Evolutionary conservation across 2,888 invertebrate species (phyloP), one percentile per base, ranked within the genome.

Genomic region (Leptinotarsa rubiginosa): DNA sequence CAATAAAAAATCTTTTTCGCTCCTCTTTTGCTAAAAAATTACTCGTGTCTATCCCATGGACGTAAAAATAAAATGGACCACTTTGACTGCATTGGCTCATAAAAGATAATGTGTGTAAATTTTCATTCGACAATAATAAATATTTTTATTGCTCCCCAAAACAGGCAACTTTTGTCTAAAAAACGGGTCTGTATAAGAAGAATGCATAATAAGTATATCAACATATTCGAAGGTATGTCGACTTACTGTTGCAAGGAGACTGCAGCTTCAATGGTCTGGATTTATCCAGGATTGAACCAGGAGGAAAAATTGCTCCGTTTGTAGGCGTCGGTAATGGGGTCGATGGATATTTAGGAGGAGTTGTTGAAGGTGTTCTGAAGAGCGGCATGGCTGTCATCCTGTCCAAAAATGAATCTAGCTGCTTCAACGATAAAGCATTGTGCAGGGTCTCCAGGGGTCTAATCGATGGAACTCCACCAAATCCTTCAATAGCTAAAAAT

Each of bases 401-500:
- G 84, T 96, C 95, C 87, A 99, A 89, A 88, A 97, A 99, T 64
- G 89, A 90, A 87, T 98, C 98, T 83, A 99, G 89, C 87, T 98
- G 97, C 62, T 94, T 93, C 85, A 98, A 90, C 68, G 97, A 98
- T 80, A 99, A 90, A 66, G 97, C 96, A 89, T 99, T 99, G 91
- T 99, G 99, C 76, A 99, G 90, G 4, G 99, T 99, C 90, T 99
- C 99, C 87, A 99, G 89, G 1, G 98, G 98, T 49, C 98, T 93
- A 82, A 99, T 96, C 1, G 97, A 95, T 41, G 99, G 99, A 79
- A 98, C 97, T 74, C 96, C 96, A 76, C 95, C 96, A 88, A 95
- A 95, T 49, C 95, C 96, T 88, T 95, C 95, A 86, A 95, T 91
- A 71, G 93, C 95, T 90, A 90, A n/a, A 68, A 68, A 54, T 25